Evolutionary conservation across 2,797 vertebrate genomes (phyloP).

Genomic region (Pangasius sanitwongsei): DNA sequence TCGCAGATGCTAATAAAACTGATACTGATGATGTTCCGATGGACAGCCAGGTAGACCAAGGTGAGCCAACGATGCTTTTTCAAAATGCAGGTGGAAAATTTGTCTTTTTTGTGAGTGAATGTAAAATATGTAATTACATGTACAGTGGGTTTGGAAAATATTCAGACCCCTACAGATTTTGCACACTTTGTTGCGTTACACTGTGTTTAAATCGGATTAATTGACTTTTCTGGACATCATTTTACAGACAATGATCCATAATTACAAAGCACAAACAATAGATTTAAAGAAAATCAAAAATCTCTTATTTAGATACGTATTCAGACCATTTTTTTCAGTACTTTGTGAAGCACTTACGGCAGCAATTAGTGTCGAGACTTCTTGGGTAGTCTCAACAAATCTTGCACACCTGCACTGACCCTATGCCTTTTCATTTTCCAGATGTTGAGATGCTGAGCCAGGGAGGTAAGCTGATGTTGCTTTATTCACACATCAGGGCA

Average conservation of each 20-base stretch:
- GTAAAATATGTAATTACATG: background rate
- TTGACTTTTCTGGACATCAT: background rate
- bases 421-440: background rate
- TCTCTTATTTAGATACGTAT: background rate
- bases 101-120: background rate
- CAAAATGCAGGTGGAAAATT: background rate
- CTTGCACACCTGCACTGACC: background rate
- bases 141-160: background rate
- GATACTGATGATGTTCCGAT: slow-evolving; percentile 21
- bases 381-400: background rate
- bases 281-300: too few species aligned
- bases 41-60: slow-evolving; percentile 14
- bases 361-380: background rate
- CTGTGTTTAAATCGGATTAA: background rate
- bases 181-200: background rate
- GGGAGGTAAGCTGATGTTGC: slow-evolving; percentile 26
- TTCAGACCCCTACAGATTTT: background rate
- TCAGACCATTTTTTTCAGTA: too few species aligned
- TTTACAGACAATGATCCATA: background rate
- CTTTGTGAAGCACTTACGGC: background rate
- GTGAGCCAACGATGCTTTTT: background rate
- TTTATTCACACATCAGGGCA: background rate
- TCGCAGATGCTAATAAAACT: slow-evolving; percentile 25
- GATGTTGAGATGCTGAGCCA: slow-evolving; percentile 52
- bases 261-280: background rate